Conservation (phyloP, 2,888 invertebrate genomes). For the Girardia tigrina region DNA sequence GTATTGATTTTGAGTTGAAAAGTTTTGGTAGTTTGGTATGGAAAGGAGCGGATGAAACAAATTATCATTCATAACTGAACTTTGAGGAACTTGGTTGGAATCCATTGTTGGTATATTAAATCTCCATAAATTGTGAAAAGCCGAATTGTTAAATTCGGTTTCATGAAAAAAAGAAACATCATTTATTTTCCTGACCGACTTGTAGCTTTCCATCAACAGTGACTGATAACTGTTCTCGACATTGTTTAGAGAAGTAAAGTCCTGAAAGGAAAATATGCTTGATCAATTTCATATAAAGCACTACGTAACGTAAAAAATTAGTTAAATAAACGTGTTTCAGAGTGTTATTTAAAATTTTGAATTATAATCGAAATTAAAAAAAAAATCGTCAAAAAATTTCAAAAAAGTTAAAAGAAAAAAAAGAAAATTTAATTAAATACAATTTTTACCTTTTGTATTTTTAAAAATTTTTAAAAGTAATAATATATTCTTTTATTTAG, state of each 20-base stretch:
- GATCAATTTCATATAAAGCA: too few species aligned
- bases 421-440: too few species aligned
- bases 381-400: too few species aligned
- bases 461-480: too few species aligned
- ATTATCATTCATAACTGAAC: not conserved
- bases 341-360: too few species aligned
- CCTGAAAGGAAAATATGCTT: too few species aligned
- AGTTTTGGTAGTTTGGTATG: not conserved
- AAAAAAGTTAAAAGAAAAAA: too few species aligned
- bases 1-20: not conserved
- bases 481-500: too few species aligned
- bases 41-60: not conserved
- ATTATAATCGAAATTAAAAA: too few species aligned
- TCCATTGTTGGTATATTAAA: not conserved
- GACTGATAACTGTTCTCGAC: constrained; percentile 3
- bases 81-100: not conserved
- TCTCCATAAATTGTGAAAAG: not conserved
- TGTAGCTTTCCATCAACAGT: not conserved
- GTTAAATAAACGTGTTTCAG: too few species aligned
- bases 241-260: not conserved
- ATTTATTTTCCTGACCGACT: not conserved
- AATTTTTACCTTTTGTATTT: too few species aligned
- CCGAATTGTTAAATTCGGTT: not conserved
- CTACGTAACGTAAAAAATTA: too few species aligned
- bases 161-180: not conserved